Evolutionary conservation across 2,797 vertebrate species (phyloP).

Genomic region (Darevskia mixta): DNA sequence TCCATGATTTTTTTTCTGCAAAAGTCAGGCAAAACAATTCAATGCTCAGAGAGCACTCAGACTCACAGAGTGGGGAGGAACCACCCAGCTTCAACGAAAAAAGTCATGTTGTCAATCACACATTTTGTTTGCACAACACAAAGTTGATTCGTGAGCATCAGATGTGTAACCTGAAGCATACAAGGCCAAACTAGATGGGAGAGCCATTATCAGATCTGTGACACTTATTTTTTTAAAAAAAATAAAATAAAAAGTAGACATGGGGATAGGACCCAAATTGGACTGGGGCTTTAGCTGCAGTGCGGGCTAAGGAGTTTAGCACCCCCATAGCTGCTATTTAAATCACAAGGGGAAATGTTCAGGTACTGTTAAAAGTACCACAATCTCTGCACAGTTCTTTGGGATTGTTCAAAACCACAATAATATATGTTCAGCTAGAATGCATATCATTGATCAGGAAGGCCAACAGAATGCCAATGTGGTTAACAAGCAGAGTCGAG

Average conservation of each 20-base stretch:
- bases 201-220: neutral
- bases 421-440: too few species aligned
- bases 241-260: neutral
- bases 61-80: neutral
- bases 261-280: neutral
- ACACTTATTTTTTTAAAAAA: neutral
- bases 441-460: too few species aligned
- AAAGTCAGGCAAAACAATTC: neutral
- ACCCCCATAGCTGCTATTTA: too few species aligned
- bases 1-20: slow-evolving; percentile 39
- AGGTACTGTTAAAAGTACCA: too few species aligned
- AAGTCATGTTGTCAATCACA: neutral
- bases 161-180: neutral
- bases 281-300: neutral
- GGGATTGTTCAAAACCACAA: too few species aligned
- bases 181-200: neutral
- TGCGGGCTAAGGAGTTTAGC: too few species aligned
- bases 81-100: neutral
- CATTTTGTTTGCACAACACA: neutral
- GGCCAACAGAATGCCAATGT: too few species aligned
- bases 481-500: too few species aligned
- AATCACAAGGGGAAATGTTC: too few species aligned
- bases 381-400: too few species aligned
- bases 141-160: neutral
- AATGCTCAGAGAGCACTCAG: neutral